These are phyloP conservation scores for Amphipoea oculea DNA, from an alignment of 2,888 invertebrate genomes.

Conservation along the genomic window DNA sequence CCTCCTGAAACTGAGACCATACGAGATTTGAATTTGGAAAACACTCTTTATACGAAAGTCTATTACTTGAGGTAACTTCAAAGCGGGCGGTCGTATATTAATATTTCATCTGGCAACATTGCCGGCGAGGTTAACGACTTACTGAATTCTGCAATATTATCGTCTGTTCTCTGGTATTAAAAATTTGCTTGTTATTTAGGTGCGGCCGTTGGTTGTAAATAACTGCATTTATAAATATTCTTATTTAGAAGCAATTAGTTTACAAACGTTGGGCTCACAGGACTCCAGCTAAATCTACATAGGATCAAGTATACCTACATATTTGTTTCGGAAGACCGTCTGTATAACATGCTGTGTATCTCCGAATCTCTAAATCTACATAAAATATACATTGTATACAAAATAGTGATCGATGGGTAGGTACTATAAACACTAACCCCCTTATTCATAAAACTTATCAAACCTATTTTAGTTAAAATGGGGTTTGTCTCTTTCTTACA, in stretches of 20 bases:
- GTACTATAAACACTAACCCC: too few species aligned
- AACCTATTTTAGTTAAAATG: too few species aligned
- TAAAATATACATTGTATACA: too few species aligned
- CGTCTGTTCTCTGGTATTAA: slow-evolving; percentile 43
- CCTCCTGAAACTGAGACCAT: slow-evolving; percentile 43
- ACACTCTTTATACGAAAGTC: slow-evolving; percentile 67
- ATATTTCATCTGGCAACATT: slow-evolving; percentile 71
- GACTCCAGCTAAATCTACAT: not conserved
- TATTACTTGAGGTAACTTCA: slow-evolving; percentile 69
- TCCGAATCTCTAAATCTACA: not conserved
- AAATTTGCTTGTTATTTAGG: slow-evolving; percentile 47
- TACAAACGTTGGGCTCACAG: too few species aligned
- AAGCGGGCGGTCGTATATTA: slow-evolving; percentile 68
- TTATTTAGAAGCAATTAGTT: not conserved
- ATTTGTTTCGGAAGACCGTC: not conserved
- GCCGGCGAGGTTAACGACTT: slow-evolving; percentile 67
- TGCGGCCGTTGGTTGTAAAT: slow-evolving; percentile 16
- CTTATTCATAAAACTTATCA: too few species aligned
- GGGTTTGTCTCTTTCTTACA: too few species aligned
- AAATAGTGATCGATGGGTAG: too few species aligned
- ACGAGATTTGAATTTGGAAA: slow-evolving; percentile 65
- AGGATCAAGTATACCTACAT: not conserved
- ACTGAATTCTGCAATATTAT: slow-evolving; percentile 65
- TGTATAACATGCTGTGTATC: not conserved
- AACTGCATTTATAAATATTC: slow-evolving; percentile 2